Percentiles rank a stretch among this genome's conserved stretches.
Conservation (phyloP, 2,888 invertebrate species). For the Coremacera marginata region DNA sequence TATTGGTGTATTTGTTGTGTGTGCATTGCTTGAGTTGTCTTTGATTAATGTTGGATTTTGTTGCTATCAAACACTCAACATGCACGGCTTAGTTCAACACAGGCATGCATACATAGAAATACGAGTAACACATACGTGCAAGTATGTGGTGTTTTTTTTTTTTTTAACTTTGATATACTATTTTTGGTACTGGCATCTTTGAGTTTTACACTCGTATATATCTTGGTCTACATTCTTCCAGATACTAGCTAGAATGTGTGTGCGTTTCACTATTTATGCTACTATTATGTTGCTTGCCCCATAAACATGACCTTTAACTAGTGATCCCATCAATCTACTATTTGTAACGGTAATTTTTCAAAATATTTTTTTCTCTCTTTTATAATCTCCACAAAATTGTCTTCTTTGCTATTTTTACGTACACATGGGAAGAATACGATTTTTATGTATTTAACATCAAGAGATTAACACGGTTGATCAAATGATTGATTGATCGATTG, state of each 20-base stretch:
- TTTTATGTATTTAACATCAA: too few species aligned
- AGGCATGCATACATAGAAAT: background rate
- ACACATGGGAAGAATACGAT: too few species aligned
- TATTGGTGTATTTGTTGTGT: background rate
- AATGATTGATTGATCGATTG: background rate
- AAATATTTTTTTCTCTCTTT: background rate
- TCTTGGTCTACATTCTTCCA: too few species aligned
- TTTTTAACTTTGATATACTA: too few species aligned
- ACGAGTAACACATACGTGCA: background rate
- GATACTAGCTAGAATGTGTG: too few species aligned
- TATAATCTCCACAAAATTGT: background rate
- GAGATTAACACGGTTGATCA: background rate
- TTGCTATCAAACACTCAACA: background rate
- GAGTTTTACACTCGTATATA: too few species aligned
- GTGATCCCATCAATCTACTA: slow-evolving; percentile 8
- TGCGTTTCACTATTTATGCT: too few species aligned
- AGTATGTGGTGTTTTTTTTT: too few species aligned
- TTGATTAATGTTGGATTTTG: slow-evolving; percentile 13
- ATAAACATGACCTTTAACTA: slow-evolving; percentile 1
- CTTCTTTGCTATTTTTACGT: too few species aligned
- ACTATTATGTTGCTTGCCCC: background rate
- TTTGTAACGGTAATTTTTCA: background rate
- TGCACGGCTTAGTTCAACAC: background rate
- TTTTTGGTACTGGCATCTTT: too few species aligned
- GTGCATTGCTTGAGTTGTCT: background rate